These are phyloP conservation scores for Theocolax elegans DNA, from an alignment of 1,140 invertebrate species.

Conservation along the genomic window DNA sequence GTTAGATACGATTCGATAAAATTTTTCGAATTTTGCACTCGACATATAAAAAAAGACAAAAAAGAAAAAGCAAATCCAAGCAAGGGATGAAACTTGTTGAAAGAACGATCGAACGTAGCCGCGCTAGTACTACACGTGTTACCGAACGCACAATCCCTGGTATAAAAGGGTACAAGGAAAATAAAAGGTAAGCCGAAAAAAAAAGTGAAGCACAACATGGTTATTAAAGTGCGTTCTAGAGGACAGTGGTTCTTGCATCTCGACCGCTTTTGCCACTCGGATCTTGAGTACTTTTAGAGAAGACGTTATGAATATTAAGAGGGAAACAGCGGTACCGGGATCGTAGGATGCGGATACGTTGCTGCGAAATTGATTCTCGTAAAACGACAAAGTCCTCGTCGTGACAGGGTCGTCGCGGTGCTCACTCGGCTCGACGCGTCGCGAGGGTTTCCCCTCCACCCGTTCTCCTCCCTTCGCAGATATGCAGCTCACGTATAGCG, in stretches of 20 bases:
- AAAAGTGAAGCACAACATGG: not conserved
- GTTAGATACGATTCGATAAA: too few species aligned
- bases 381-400: slow-evolving; percentile 29
- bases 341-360: slow-evolving; percentile 23
- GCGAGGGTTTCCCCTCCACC: not conserved
- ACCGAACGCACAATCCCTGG: too few species aligned
- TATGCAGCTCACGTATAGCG: slow-evolving; percentile 28
- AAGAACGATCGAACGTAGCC: too few species aligned
- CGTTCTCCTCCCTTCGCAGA: not conserved
- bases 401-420: not conserved
- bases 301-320: slow-evolving; percentile 56
- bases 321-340: not conserved
- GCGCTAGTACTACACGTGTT: too few species aligned
- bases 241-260: slow-evolving; percentile 25
- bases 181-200: not conserved
- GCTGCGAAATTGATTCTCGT: slow-evolving; percentile 47
- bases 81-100: too few species aligned
- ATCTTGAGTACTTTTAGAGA: too few species aligned
- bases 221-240: slow-evolving; percentile 54
- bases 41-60: too few species aligned
- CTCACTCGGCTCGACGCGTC: not conserved
- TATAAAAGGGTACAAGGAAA: not conserved
- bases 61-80: too few species aligned
- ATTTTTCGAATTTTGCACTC: too few species aligned
- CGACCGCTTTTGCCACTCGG: slow-evolving; percentile 1